These are phyloP conservation scores for Moxostoma hubbsi DNA, from an alignment of 2,797 vertebrate species.

Conservation along the genomic window DNA sequence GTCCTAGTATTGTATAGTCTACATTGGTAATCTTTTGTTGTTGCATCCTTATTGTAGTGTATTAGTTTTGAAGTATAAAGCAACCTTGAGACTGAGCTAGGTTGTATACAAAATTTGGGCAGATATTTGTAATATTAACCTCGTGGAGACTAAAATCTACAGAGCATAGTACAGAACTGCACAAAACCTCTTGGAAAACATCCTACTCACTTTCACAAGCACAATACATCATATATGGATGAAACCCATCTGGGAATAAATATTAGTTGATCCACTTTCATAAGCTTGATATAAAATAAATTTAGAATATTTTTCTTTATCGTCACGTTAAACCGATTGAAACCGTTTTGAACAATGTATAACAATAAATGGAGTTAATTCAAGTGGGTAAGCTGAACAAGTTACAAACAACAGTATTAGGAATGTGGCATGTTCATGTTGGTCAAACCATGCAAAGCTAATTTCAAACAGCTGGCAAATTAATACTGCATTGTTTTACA, in stretches of 20 bases:
- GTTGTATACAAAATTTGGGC: neutral
- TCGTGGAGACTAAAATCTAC: slow-evolving; percentile 55
- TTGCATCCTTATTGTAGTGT: slow-evolving; percentile 32
- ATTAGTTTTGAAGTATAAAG: slow-evolving; percentile 8
- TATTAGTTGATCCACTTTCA: slow-evolving; percentile 10
- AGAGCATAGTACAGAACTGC: slow-evolving; percentile 64
- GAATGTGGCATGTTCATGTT: slow-evolving; percentile 58
- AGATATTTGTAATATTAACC: slow-evolving; percentile 31
- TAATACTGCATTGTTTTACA: slow-evolving; percentile 12
- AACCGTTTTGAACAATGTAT: slow-evolving; percentile 4
- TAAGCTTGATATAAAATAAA: neutral
- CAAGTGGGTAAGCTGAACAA: neutral
- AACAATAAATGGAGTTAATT: slow-evolving; percentile 13
- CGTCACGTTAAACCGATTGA: slow-evolving; percentile 16
- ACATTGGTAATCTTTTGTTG: neutral
- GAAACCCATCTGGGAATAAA: slow-evolving; percentile 33
- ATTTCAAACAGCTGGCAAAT: slow-evolving; percentile 26
- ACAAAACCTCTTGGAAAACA: slow-evolving; percentile 50
- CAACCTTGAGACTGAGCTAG: neutral
- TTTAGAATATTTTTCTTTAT: neutral
- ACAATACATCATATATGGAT: slow-evolving; percentile 28
- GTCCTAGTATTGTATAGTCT: neutral
- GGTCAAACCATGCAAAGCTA: slow-evolving; percentile 43
- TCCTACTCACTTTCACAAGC: slow-evolving; percentile 38
- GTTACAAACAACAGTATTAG: slow-evolving; percentile 20